A percentile compares a stretch with the other conserved stretches of the same genome.
These are phyloP conservation scores for Perca flavescens DNA, from an alignment of 2,113 vertebrate species.

Conservation along the genomic window DNA sequence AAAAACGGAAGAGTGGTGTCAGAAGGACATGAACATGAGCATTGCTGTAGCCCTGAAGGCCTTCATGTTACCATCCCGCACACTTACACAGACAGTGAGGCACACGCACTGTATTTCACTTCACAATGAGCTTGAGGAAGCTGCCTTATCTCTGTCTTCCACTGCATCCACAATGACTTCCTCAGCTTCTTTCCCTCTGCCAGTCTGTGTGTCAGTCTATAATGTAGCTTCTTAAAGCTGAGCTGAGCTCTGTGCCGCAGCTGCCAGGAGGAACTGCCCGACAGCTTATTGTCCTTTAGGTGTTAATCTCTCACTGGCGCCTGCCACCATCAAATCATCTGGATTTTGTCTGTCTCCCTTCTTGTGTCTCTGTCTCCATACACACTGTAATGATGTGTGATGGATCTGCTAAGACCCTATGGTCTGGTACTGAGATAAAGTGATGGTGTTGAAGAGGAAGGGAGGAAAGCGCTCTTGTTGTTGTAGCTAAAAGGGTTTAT, in stretches of 20 bases:
- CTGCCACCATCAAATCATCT: constrained; percentile 52
- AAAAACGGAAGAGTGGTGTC: not conserved
- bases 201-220: constrained; percentile 37
- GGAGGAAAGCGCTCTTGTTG: too few relatives aligned
- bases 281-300: constrained; percentile 47
- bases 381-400: not conserved
- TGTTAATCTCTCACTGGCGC: constrained; percentile 31
- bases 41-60: not conserved
- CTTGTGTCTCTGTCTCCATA: not conserved
- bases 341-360: constrained; percentile 16
- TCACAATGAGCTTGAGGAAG: constrained; percentile 71
- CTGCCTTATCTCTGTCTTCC: constrained; percentile 68
- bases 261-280: constrained; percentile 49
- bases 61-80: constrained; percentile 13
- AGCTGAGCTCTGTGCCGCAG: constrained; percentile 31
- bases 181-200: constrained; percentile 33
- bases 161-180: constrained; percentile 59
- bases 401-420: not conserved
- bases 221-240: constrained; percentile 34
- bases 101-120: constrained; percentile 32
- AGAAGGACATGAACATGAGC: not conserved
- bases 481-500: not conserved
- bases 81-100: not conserved
- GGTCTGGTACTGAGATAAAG: not conserved
- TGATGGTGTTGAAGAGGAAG: not conserved